These are phyloP conservation scores for Thalassarche chlororhynchos DNA, from an alignment of 2,113 vertebrate genomes.

Conservation along the genomic window DNA sequence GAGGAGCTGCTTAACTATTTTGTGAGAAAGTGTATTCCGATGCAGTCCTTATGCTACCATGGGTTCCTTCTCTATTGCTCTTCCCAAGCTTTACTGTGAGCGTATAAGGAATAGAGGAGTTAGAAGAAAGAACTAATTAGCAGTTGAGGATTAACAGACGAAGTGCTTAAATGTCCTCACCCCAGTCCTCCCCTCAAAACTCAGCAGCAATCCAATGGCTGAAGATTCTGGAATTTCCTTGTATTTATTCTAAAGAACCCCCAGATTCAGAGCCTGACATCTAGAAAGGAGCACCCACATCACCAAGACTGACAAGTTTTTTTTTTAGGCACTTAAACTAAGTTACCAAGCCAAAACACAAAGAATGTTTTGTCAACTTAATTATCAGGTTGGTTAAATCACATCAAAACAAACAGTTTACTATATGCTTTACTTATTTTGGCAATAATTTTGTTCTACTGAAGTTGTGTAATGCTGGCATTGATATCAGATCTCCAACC, in stretches of 20 bases:
- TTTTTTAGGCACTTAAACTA: not conserved
- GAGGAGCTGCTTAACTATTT: not conserved
- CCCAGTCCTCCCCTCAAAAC: not conserved
- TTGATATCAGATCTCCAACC: not conserved
- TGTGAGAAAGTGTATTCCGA: not conserved
- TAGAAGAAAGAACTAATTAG: not conserved
- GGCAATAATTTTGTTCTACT: not conserved
- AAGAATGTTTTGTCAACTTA: not conserved
- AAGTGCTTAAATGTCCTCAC: not conserved
- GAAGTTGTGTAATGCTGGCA: not conserved
- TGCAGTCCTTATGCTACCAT: not conserved
- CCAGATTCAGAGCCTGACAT: not conserved
- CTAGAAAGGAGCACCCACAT: not conserved
- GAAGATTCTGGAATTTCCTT: not conserved
- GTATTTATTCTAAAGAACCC: not conserved
- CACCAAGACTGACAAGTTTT: not conserved
- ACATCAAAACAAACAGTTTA: not conserved
- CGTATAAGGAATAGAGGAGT: not conserved
- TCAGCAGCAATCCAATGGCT: not conserved
- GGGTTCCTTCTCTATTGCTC: not conserved
- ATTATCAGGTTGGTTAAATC: not conserved
- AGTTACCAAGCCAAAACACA: not conserved
- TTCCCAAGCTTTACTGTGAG: not conserved
- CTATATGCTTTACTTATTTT: not conserved
- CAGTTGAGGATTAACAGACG: not conserved